These are phyloP conservation scores for Pseudomyrmex sp. DNA, from an alignment of 1,140 invertebrate species.

Conservation along the genomic window DNA sequence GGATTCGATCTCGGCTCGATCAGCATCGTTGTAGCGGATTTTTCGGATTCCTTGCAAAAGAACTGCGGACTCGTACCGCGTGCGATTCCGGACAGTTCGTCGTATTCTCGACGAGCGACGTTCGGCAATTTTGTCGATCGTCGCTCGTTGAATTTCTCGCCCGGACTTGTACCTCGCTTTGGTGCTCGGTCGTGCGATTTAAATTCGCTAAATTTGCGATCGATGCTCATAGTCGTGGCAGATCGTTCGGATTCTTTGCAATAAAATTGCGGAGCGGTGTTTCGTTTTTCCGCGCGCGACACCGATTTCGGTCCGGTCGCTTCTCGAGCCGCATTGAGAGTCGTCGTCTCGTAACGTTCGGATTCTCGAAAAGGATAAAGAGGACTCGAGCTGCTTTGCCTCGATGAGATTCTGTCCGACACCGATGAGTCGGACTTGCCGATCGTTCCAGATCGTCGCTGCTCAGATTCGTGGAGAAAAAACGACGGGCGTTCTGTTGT, in stretches of 20 bases:
- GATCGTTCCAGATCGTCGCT: neutral
- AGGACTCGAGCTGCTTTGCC: neutral
- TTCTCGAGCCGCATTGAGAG: neutral
- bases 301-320: neutral
- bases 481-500: neutral
- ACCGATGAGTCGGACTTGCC: neutral
- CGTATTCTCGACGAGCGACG: too few relatives aligned
- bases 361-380: neutral
- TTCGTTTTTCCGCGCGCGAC: neutral
- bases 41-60: slow-evolving; percentile 37
- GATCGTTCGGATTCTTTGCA: neutral
- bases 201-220: neutral
- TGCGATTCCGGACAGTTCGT: neutral
- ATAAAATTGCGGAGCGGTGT: neutral
- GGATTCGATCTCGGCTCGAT: neutral
- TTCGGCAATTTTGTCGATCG: too few relatives aligned
- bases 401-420: neutral
- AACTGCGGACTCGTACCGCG: slow-evolving; percentile 37
- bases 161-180: too few relatives aligned
- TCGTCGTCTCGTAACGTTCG: neutral
- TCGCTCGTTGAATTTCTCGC: too few relatives aligned
- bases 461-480: neutral
- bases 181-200: neutral
- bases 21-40: slow-evolving; percentile 20
- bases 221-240: neutral